phyloP scores from a whole-genome alignment of 2,888 invertebrate species.

The Leptinotarsa tumamoca region DNA sequence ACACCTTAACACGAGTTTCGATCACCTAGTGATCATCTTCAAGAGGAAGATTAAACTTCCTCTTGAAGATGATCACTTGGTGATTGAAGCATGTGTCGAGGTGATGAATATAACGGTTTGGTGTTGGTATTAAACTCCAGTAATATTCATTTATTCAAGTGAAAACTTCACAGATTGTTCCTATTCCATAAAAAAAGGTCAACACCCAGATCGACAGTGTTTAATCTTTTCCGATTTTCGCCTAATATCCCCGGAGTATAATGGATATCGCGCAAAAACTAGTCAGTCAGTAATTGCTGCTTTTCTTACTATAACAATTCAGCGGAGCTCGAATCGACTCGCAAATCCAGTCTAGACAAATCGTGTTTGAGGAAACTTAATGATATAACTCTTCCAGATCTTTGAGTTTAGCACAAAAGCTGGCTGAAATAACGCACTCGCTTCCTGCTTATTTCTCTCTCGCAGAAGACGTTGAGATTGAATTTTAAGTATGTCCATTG shows the following conservation, averaged over 20 bases:
- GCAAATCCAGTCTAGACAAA: conserved; percentile 47
- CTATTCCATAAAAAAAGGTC: too few species aligned
- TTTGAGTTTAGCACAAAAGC: conserved; percentile 13
- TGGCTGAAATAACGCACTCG: conserved; percentile 1
- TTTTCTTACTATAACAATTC: conserved; percentile 46
- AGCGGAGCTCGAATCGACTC: conserved; percentile 36
- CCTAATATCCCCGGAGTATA: not conserved
- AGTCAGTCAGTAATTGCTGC: conserved; percentile 45
- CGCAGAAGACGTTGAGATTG: conserved; percentile 16
- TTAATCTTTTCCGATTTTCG: not conserved
- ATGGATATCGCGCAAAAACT: conserved; percentile 36
- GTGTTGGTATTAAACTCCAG: too few species aligned
- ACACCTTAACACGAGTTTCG: too few species aligned
- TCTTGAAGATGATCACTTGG: too few species aligned
- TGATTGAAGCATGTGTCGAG: too few species aligned
- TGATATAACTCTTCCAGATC: conserved; percentile 1
- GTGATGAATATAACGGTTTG: too few species aligned
- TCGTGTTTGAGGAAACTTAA: conserved; percentile 42
- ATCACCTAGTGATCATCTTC: too few species aligned
- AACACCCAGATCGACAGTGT: not conserved
- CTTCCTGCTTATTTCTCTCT: not conserved
- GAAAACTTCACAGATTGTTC: too few species aligned
- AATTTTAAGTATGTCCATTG: conserved; percentile 27
- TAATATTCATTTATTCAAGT: too few species aligned
- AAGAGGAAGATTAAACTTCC: too few species aligned